Base-by-base conservation (phyloP, 2,888 invertebrate genomes). In the Cremastinae sp. region DNA sequence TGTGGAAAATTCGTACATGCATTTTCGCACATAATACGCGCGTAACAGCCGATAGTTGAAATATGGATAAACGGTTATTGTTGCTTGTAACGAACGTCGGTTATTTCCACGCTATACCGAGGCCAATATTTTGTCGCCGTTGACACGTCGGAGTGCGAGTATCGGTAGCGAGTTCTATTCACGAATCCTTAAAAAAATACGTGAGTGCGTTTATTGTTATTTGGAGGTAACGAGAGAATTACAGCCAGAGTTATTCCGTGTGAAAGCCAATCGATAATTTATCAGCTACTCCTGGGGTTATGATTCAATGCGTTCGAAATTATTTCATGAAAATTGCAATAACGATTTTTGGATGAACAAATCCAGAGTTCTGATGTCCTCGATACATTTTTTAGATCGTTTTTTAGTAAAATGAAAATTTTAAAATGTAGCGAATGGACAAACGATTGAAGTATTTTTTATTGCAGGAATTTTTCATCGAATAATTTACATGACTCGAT, bases 31-130 rank as follows among this genome's bases (percentile, higher is more conserved):
- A 20, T 58, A 12, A 12, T 53, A 9, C 4, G 28, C 53, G 14
- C 2, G 20, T 41, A 58, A 43, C 41, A 41, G 41, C 47, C 28
- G 35, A 43, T 51, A n/a, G 61, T 66, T 71, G 74, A 74, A 74
- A 74, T 74, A 74, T 78, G 72, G 58, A 74, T 70, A 71, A 78
- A 78, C 73, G 68, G 74, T 72, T 78, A 78, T 78, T 74, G 71
- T 68, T 51, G 56, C 51, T 68, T 62, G 47, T 72, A 74, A 71
- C 65, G 68, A 66, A 78, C 74, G 69, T 77, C 65, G 72, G 65
- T n/a, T n/a, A n/a, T 65, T 72, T 72, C 72, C 59, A 58, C 65
- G 35, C 65, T 65, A 65, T n/a, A n/a, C n/a, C 59, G 65, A 65
- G 66, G 51, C 65, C 72, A 59, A 73, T 73, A 58, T 58, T 65